Percentiles rank a stretch among this genome's conserved stretches.
Conservation (phyloP, 2,797 vertebrate species). For the Alcedo quadribrachys region DNA sequence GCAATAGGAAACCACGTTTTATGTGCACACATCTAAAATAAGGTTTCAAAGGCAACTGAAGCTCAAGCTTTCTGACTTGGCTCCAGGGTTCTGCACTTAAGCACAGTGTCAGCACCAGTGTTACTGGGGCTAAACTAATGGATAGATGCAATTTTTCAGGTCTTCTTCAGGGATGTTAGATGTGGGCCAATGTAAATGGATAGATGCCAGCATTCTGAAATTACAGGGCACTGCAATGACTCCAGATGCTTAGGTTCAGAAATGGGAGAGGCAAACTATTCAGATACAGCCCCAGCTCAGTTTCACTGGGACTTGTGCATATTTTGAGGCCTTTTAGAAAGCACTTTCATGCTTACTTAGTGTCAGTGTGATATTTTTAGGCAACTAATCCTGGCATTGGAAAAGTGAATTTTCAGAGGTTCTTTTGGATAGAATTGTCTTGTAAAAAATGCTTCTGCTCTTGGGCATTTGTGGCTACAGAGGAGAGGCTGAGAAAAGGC, state of each 20-base stretch:
- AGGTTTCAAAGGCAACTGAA: not conserved
- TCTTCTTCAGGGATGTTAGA: not conserved
- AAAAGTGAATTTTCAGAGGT: not conserved
- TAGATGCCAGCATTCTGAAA: conserved; percentile 15
- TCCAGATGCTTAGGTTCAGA: not conserved
- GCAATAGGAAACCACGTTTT: conserved; percentile 11
- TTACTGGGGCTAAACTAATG: not conserved
- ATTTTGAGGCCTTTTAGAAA: not conserved
- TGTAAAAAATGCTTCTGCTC: not conserved
- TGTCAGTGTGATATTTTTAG: not conserved
- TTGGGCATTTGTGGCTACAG: not conserved
- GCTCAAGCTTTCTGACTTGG: not conserved
- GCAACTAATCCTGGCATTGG: not conserved
- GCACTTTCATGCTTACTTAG: not conserved
- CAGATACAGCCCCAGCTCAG: not conserved
- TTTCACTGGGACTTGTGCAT: not conserved
- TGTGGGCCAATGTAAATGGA: conserved; percentile 3
- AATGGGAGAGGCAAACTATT: not conserved
- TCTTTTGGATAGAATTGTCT: not conserved
- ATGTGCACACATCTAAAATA: not conserved
- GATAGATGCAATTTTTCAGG: not conserved
- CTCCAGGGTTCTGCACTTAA: not conserved
- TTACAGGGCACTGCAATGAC: conserved; percentile 6
- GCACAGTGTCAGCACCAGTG: not conserved
- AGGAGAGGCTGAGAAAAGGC: not conserved